phyloP scores from a whole-genome alignment of 2,797 vertebrate genomes.

The Oophaga sylvatica region DNA sequence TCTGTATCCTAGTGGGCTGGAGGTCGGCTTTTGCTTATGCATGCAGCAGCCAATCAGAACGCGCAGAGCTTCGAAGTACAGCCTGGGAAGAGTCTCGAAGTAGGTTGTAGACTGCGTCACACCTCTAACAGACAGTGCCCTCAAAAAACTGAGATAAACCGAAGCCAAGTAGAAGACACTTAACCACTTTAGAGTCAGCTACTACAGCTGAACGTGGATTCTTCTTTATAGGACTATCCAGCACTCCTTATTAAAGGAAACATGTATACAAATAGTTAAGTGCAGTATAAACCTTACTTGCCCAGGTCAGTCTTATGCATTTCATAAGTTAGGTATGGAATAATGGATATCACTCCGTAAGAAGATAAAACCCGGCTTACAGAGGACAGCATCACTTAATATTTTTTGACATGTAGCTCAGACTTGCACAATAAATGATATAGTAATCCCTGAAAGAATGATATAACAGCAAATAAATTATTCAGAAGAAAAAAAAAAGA shows the following conservation, averaged over 20 bases:
- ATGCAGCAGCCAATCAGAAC: background rate
- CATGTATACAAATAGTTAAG: background rate
- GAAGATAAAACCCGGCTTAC: slow-evolving; percentile 4
- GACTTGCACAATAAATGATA: slow-evolving; percentile 17
- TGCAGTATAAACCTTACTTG: background rate
- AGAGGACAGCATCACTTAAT: slow-evolving; percentile 32
- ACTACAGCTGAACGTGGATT: too few relatives aligned
- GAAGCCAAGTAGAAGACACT: too few relatives aligned
- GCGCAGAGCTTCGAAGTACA: background rate
- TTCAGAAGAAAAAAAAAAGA: slow-evolving; percentile 44
- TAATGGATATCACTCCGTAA: slow-evolving; percentile 9
- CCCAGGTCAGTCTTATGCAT: slow-evolving; percentile 14
- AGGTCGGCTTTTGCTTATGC: background rate
- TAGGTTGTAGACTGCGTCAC: background rate
- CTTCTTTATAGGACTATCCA: background rate
- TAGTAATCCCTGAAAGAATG: slow-evolving; percentile 35
- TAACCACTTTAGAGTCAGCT: too few relatives aligned
- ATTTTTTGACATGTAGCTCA: slow-evolving; percentile 30
- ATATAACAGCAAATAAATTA: slow-evolving; percentile 61
- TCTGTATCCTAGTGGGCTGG: background rate
- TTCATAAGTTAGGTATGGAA: slow-evolving; percentile 3
- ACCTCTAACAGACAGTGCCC: background rate
- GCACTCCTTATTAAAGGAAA: background rate
- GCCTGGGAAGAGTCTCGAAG: background rate
- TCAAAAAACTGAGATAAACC: too few relatives aligned